Conservation (phyloP, 2,113 vertebrate species). For the Pyxicephalus adspersus region DNA sequence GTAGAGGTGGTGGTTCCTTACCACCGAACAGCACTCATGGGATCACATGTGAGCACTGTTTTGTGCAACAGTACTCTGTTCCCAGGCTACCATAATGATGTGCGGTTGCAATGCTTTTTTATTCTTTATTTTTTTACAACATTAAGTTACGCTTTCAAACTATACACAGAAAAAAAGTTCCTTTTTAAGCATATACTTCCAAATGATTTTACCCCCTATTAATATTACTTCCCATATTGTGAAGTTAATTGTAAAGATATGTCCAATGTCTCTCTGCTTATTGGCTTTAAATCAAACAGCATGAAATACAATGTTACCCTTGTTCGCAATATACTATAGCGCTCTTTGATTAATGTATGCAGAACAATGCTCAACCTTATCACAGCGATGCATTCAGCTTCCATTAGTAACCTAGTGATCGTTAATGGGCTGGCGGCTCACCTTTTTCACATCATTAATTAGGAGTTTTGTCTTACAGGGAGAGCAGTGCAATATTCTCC, state of each 20-base stretch:
- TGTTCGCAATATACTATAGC: neutral
- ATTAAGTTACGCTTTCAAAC: too few relatives aligned
- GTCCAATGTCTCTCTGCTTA: neutral
- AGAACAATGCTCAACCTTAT: neutral
- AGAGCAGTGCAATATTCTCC: constrained; percentile 96
- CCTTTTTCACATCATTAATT: neutral
- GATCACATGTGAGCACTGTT: too few relatives aligned
- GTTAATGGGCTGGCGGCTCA: neutral
- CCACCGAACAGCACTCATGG: too few relatives aligned
- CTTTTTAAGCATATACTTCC: too few relatives aligned
- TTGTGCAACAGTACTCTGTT: too few relatives aligned
- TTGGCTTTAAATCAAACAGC: neutral
- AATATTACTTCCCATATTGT: neutral
- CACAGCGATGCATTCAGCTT: neutral
- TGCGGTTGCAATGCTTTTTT: too few relatives aligned
- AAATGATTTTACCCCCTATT: too few relatives aligned
- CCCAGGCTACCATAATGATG: too few relatives aligned
- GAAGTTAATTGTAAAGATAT: neutral
- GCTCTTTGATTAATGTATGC: constrained; percentile 10
- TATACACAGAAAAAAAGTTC: too few relatives aligned
- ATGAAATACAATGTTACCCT: neutral
- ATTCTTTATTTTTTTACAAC: too few relatives aligned
- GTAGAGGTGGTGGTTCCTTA: too few relatives aligned
- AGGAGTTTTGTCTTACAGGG: constrained; percentile 77
- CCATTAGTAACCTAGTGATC: constrained; percentile 22